phyloP scores from a whole-genome alignment of 1,140 invertebrate species.

The Sinonovacula constricta region DNA sequence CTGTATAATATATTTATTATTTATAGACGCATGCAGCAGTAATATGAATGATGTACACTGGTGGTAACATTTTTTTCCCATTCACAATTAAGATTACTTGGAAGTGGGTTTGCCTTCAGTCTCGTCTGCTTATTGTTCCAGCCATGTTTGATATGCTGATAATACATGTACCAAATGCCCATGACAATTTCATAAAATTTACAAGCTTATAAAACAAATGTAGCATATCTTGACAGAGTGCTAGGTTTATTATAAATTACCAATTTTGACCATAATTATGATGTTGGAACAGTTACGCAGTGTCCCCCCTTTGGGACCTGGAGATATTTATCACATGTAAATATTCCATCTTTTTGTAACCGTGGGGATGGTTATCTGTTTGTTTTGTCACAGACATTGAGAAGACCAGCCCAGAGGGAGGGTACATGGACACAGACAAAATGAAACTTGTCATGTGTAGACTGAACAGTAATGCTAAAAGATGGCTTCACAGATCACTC shows the following conservation, averaged over 20 bases:
- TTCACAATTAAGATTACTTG: neutral
- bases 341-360: neutral
- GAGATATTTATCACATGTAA: neutral
- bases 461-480: neutral
- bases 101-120: too few species aligned
- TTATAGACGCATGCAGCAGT: neutral
- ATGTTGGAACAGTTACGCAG: neutral
- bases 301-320: neutral
- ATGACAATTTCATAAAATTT: neutral
- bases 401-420: neutral
- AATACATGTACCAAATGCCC: neutral
- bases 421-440: neutral
- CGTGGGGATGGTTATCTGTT: neutral
- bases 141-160: too few species aligned
- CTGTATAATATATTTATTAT: neutral
- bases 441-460: neutral
- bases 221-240: neutral
- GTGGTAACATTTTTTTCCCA: neutral
- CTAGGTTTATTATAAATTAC: neutral
- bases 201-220: neutral
- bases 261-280: neutral
- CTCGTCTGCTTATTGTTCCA: too few species aligned
- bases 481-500: neutral
- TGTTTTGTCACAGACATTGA: neutral
- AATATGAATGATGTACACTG: too few species aligned